Percentiles rank a stretch among this genome's conserved stretches.
phyloP scores from a whole-genome alignment of 1,140 invertebrate genomes.

The Calliopsis andreniformis region DNA sequence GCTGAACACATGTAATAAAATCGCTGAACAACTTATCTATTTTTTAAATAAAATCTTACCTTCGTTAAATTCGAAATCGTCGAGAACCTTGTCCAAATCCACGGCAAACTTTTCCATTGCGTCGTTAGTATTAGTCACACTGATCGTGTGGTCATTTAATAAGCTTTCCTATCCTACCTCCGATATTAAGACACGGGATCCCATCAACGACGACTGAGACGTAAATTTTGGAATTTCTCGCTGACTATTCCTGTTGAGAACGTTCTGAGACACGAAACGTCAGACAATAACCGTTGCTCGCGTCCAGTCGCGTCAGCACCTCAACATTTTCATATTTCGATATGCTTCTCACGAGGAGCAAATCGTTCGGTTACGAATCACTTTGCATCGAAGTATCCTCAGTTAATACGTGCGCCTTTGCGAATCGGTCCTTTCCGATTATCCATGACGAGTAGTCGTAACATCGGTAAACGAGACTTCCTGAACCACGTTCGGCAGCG shows the following conservation, averaged over 20 bases:
- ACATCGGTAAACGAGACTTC: background rate
- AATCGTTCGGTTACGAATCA: constrained; percentile 11
- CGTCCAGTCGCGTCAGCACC: background rate
- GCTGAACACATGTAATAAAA: no score
- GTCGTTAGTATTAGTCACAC: constrained; percentile 2
- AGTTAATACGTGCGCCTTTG: constrained; percentile 5
- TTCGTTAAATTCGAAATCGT: constrained; percentile 92
- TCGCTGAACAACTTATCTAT: no score
- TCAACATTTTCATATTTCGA: background rate
- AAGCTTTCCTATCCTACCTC: constrained; percentile 26
- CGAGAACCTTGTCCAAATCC: constrained; percentile 93
- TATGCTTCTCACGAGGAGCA: background rate
- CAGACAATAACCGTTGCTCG: background rate
- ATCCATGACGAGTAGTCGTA: constrained; percentile 1
- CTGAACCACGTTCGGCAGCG: background rate
- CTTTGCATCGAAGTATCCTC: constrained; percentile 1
- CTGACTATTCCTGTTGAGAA: background rate
- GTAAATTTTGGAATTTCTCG: constrained; percentile 24
- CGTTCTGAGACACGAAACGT: background rate
- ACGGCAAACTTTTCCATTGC: constrained; percentile 88
- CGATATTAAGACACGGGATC: constrained; percentile 16
- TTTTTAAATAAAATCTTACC: constrained; percentile 78
- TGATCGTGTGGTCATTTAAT: constrained; percentile 19
- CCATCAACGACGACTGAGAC: constrained; percentile 29
- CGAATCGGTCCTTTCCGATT: constrained; percentile 17